These are phyloP conservation scores for Drosophila auraria DNA, from an alignment of 1,140 invertebrate genomes.

Conservation along the genomic window DNA sequence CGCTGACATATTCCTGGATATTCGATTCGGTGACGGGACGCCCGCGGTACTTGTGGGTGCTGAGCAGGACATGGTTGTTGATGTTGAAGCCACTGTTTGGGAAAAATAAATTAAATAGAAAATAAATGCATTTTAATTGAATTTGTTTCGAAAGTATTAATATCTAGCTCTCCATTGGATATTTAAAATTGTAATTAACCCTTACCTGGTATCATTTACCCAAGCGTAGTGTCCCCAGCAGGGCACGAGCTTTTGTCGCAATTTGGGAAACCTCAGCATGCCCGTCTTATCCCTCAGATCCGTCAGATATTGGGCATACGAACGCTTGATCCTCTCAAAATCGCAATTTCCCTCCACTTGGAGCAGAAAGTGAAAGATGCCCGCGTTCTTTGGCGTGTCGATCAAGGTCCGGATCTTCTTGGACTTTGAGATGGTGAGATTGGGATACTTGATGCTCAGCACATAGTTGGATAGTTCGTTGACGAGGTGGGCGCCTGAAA, in stretches of 20 bases:
- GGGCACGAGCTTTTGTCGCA: constrained; percentile 87
- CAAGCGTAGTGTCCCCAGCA: constrained; percentile 90
- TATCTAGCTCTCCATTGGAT: no score
- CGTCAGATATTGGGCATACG: constrained; percentile 86
- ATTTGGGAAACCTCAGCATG: constrained; percentile 87
- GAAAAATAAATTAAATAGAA: background rate
- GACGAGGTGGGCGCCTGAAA: constrained; percentile 72
- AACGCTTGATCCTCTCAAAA: constrained; percentile 85
- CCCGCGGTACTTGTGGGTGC: constrained; percentile 88
- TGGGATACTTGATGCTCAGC: constrained; percentile 86
- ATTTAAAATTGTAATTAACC: background rate
- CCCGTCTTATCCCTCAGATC: constrained; percentile 87
- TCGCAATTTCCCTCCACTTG: constrained; percentile 87
- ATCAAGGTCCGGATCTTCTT: constrained; percentile 88
- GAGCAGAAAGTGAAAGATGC: constrained; percentile 89
- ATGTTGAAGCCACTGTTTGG: constrained; percentile 87
- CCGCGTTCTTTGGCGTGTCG: constrained; percentile 89
- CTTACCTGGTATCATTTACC: constrained; percentile 85
- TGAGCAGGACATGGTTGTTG: constrained; percentile 90
- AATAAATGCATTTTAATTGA: no score
- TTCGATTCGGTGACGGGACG: constrained; percentile 90
- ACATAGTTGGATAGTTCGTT: constrained; percentile 79
- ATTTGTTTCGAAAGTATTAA: background rate
- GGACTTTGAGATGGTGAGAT: constrained; percentile 88
- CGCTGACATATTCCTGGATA: constrained; percentile 92